Evolutionary conservation across 2,113 vertebrate species (phyloP), one percentile per base, ranked within the genome.

Genomic region (Stegastes partitus): DNA sequence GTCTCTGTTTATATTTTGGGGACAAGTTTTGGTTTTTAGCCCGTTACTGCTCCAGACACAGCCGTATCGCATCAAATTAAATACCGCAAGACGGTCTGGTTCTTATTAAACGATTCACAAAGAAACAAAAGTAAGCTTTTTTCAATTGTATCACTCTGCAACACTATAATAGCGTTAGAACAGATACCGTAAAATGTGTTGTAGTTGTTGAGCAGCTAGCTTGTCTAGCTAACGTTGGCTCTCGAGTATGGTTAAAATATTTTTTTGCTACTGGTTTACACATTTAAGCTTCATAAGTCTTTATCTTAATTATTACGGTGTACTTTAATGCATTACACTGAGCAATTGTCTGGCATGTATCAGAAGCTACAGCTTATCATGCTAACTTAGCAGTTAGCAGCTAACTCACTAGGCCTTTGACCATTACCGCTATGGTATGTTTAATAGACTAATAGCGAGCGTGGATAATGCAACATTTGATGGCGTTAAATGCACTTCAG

Each of bases 111-210:
- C 74, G 84, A 80, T 63, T 12, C 42, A 62, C 22, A 76, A 74
- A 71, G 18, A 53, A 79, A 85, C 53, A 91, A 93, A 93, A 83
- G 92, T 93, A 87, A 93, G 91, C 11, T 1, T 28, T 56, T 28
- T 57, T 4, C 0, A 8, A 9, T 4, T 56, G 18, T 16, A 11
- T 45, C 11, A 11, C 5, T 9, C 2, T 15, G 7, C 23, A 14
- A 11, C 1, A 11, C 7, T 14, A 21, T n/a, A 23, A 8, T 21
- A 26, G 23, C 4, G 42, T n/a, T 22, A 63, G 10, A n/a, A 50
- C 12, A 42, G 16, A 21, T 50, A 25, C 0, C 1, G 28, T 14
- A 7, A 63, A 57, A 54, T 18, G 5, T 10, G 55, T 44, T 56
- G 55, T 3, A 34, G 25, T 39, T 16, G 63, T 57, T 73, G 26